Conservation (phyloP, 1,140 invertebrate genomes). For the Caenorhabditis brenneri region DNA sequence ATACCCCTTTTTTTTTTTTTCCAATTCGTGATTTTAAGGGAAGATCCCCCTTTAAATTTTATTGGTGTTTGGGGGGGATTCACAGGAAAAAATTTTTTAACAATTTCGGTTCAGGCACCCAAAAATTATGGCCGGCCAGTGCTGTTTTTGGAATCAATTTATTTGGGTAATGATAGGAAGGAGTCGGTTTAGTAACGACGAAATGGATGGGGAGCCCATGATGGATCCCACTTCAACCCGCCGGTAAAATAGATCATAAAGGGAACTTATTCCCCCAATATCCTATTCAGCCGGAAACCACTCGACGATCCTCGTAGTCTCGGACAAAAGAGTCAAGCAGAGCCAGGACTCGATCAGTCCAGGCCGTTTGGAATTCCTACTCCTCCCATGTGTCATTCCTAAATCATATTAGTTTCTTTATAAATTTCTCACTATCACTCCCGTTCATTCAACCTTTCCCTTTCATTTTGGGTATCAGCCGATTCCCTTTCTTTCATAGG, state of each 20-base stretch:
- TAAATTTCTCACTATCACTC: not conserved
- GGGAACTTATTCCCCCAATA: too few relatives aligned
- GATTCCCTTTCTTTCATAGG: not conserved
- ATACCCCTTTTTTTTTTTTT: too few relatives aligned
- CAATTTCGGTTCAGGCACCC: slow-evolving; percentile 89
- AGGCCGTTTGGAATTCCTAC: slow-evolving; percentile 45
- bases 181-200: slow-evolving; percentile 89
- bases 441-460: not conserved
- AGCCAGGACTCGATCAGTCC: slow-evolving; percentile 38
- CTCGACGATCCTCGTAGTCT: slow-evolving; percentile 52
- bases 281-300: slow-evolving; percentile 47
- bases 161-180: slow-evolving; percentile 93
- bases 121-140: slow-evolving; percentile 88
- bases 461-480: not conserved
- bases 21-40: too few relatives aligned
- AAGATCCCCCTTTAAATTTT: slow-evolving; percentile 78
- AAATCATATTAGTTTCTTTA: not conserved
- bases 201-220: slow-evolving; percentile 73
- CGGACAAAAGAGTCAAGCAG: slow-evolving; percentile 10
- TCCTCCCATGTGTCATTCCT: slow-evolving; percentile 3
- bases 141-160: slow-evolving; percentile 91
- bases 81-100: slow-evolving; percentile 91
- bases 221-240: slow-evolving; percentile 56
- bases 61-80: slow-evolving; percentile 94
- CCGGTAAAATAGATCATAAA: slow-evolving; percentile 21